Evolutionary conservation across 53 echinoderm and acorn worm species (phyloP), one percentile per base, ranked within the genome.

Genomic region (Crossaster papposus): DNA sequence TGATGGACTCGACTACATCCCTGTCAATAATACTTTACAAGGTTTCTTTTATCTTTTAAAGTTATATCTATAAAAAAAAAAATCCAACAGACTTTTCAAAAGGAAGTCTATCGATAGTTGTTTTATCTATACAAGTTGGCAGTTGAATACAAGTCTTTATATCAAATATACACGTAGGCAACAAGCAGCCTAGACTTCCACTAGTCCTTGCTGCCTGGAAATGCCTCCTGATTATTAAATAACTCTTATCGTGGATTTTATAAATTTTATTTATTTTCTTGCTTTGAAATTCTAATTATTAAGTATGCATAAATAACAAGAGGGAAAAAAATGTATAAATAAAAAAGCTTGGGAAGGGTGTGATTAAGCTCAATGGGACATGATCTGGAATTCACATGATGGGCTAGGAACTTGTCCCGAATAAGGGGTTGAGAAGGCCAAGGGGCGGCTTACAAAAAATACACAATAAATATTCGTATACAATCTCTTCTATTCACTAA

Each of bases 1-100:
- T n/a, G n/a, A n/a, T n/a, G n/a, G n/a, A n/a, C n/a, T n/a, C n/a
- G n/a, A n/a, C n/a, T n/a, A n/a, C n/a, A n/a, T n/a, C n/a, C n/a
- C n/a, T n/a, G n/a, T n/a, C n/a, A n/a, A n/a, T 87, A 87, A 87
- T 87, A 87, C 87, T 87, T 87, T 76, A 87, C 87, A 87, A 74
- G 73, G 85, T 75, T 71, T 33, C 34, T 55, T 78, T 79, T 50
- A 3, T 7, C 53, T 52, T 26, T 87, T 87, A 87, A 87, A 87
- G 76, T 87, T 86, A 24, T 87, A 87, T 84, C 70, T 87, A 87
- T 87, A 73, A 85, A 85, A 85, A 85, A 44, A 5, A 44, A 44
- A n/a, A n/a, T n/a, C n/a, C 72, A 73, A 28, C 85, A 22, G 85
- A 85, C 85, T 87, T 76, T 54, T 54, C 68, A 82, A 68, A 82